A percentile compares a stretch with the other conserved stretches of the same genome.
Conservation (phyloP, 1,140 invertebrate species). For the Lepidurus arcticus region DNA sequence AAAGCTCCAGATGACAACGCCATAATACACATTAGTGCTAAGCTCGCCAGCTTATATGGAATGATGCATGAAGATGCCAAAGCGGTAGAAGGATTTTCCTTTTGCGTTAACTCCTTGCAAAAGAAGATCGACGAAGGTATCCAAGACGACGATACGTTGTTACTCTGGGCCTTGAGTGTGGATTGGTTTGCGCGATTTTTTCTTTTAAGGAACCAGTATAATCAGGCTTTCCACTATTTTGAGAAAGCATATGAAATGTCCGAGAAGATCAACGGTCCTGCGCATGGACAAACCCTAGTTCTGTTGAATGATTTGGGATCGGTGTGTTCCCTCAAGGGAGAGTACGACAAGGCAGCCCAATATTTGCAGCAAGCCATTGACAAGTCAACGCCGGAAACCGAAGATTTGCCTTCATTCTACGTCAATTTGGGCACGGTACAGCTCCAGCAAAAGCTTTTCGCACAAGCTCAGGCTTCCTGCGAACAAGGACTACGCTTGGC, state of each 20-base stretch:
- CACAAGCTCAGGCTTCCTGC: conserved; percentile 65
- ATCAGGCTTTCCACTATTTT: conserved; percentile 61
- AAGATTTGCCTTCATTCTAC: conserved; percentile 64
- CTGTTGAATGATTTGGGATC: conserved; percentile 81
- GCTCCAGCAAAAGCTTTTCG: conserved; percentile 60
- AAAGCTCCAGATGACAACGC: conserved; percentile 64
- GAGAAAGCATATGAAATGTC: conserved; percentile 63
- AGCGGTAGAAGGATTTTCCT: conserved; percentile 66
- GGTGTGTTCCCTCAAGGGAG: conserved; percentile 57
- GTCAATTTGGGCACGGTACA: conserved; percentile 77
- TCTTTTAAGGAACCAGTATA: conserved; percentile 53
- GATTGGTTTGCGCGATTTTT: conserved; percentile 78
- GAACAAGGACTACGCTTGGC: conserved; percentile 62
- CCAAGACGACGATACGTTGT: conserved; percentile 53
- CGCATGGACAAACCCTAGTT: conserved; percentile 65
- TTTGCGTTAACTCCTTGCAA: conserved; percentile 64
- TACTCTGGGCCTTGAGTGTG: conserved; percentile 62
- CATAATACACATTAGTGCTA: conserved; percentile 65
- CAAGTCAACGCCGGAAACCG: conserved; percentile 58
- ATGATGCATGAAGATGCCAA: conserved; percentile 58
- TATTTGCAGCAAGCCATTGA: conserved; percentile 65
- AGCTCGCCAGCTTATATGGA: conserved; percentile 49
- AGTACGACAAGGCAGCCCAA: conserved; percentile 61
- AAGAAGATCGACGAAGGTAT: conserved; percentile 49
- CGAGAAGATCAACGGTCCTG: conserved; percentile 56